phyloP scores from a whole-genome alignment of 2,113 vertebrate species.

The Enhydra lutris region DNA sequence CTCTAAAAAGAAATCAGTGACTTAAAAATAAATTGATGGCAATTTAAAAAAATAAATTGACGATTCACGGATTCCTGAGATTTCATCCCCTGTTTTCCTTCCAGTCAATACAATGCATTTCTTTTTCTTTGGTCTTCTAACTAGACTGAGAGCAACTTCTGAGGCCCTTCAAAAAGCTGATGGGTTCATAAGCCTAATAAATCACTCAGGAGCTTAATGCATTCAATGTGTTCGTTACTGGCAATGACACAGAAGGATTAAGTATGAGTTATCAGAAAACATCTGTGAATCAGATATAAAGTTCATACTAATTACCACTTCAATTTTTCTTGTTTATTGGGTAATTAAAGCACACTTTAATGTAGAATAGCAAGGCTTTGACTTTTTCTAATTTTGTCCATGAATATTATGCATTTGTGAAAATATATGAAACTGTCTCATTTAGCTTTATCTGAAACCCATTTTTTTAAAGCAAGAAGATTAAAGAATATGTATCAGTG shows the following conservation, averaged over 20 bases:
- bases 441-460: background rate
- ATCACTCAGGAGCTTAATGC: background rate
- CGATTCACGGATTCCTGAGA: background rate
- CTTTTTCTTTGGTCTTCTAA: background rate
- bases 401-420: background rate
- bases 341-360: conserved; percentile 16
- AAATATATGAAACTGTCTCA: background rate
- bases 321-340: background rate
- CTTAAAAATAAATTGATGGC: background rate
- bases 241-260: background rate
- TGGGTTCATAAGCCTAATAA: background rate
- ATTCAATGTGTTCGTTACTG: fast-evolving
- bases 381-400: background rate
- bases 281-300: background rate
- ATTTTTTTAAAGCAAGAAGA: background rate
- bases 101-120: background rate
- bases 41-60: background rate
- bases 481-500: background rate
- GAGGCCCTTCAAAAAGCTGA: conserved; percentile 2
- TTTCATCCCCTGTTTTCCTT: conserved; percentile 31
- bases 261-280: background rate
- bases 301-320: background rate
- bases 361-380: background rate
- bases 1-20: background rate
- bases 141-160: background rate